A percentile compares a stretch with the other conserved stretches of the same genome.
phyloP scores from a whole-genome alignment of 2,888 invertebrate species.

The Folsomia manolachei region DNA sequence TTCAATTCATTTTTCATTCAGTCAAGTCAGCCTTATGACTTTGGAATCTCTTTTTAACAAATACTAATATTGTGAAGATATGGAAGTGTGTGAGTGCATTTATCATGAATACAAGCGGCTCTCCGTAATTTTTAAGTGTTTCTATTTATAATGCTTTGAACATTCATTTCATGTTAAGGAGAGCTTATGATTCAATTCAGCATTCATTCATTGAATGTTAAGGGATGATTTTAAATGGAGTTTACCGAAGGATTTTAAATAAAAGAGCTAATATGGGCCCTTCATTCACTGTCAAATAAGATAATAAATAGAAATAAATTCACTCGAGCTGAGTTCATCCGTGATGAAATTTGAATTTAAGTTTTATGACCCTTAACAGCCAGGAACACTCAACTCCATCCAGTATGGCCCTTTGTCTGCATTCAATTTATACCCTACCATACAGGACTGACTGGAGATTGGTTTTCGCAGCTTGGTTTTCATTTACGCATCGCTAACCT shows the following conservation, averaged over 20 bases:
- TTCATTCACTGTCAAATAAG: slow-evolving; percentile 13
- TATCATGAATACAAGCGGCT: background rate
- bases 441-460: slow-evolving; percentile 4
- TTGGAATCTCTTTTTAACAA: background rate
- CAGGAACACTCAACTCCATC: background rate
- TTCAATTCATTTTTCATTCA: slow-evolving; percentile 25
- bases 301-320: slow-evolving; percentile 14
- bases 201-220: background rate
- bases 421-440: background rate
- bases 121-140: background rate
- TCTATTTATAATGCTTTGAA: background rate
- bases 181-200: slow-evolving; percentile 8
- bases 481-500: background rate
- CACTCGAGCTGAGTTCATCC: slow-evolving; percentile 2
- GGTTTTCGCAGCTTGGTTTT: slow-evolving; percentile 3
- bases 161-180: background rate
- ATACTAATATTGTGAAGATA: too few species aligned
- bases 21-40: background rate
- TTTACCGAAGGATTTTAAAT: background rate
- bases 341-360: slow-evolving; percentile 15
- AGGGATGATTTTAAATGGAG: slow-evolving; percentile 11
- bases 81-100: background rate
- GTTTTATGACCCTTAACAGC: slow-evolving; percentile 4
- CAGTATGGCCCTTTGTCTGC: background rate
- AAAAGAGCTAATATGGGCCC: slow-evolving; percentile 16